Evolutionary conservation across 30 jellyfish, hydroid and myxozoan species (phyloP).

Genomic region (Hydractinia symbiolongicarpus): DNA sequence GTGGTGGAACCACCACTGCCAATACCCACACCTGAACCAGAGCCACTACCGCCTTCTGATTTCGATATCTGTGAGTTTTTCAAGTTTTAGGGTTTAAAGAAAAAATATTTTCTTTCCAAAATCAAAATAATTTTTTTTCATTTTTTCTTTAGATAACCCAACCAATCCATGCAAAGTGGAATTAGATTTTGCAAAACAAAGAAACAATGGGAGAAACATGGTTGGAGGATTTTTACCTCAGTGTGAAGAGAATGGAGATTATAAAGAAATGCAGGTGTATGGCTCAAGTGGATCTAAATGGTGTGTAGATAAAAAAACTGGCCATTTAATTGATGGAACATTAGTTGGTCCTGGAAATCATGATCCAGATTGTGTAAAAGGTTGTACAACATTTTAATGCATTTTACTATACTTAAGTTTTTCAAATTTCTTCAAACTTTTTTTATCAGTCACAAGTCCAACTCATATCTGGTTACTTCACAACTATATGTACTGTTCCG

Average conservation of each 20-base stretch:
- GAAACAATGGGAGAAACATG: neutral
- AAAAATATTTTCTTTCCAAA: neutral
- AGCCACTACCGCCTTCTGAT: neutral
- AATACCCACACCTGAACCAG: slow-evolving; percentile 8
- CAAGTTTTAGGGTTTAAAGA: neutral
- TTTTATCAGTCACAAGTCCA: too few relatives aligned
- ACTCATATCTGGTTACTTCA: too few relatives aligned
- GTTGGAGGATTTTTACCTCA: slow-evolving; percentile 10
- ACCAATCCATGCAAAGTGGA: slow-evolving; percentile 1
- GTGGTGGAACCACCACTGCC: neutral
- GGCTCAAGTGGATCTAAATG: neutral
- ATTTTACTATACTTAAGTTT: too few relatives aligned
- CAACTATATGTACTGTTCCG: too few relatives aligned
- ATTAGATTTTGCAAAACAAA: slow-evolving; percentile 19
- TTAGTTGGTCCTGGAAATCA: neutral
- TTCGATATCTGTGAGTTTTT: slow-evolving; percentile 7
- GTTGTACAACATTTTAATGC: too few relatives aligned
- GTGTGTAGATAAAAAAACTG: slow-evolving; percentile 13
- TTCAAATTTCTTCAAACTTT: too few relatives aligned
- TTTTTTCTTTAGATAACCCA: slow-evolving; percentile 2
- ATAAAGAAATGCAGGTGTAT: neutral
- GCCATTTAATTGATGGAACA: neutral
- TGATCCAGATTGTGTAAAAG: slow-evolving; percentile 5
- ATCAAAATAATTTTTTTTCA: neutral
- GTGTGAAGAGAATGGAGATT: slow-evolving; percentile 16